These are phyloP conservation scores for Cantharis lateralis DNA, from an alignment of 2,888 invertebrate genomes.

Conservation along the genomic window DNA sequence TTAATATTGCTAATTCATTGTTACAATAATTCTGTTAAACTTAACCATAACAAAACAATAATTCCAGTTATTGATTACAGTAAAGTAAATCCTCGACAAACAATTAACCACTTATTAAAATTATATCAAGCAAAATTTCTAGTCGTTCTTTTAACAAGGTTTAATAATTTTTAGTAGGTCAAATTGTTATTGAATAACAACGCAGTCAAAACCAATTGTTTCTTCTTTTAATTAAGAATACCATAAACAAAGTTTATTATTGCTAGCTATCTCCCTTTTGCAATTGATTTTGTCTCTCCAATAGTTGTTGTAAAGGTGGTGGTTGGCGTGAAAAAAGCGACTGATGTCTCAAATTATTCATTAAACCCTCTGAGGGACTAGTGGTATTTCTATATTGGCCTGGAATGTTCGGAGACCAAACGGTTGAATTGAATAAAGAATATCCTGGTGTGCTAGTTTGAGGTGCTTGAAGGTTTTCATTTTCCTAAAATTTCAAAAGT, in stretches of 20 bases:
- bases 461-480: slow-evolving; percentile 25
- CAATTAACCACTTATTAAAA: background rate
- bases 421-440: slow-evolving; percentile 53
- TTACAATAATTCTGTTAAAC: background rate
- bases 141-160: background rate
- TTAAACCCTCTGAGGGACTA: slow-evolving; percentile 34
- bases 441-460: slow-evolving; percentile 45
- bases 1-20: background rate
- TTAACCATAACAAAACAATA: background rate
- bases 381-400: slow-evolving; percentile 43
- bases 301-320: slow-evolving; percentile 72
- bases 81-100: background rate
- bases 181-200: background rate
- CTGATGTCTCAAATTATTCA: slow-evolving; percentile 54
- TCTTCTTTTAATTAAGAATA: background rate
- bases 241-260: background rate
- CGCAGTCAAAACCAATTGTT: background rate
- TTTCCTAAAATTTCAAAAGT: slow-evolving; percentile 17
- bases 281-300: slow-evolving; percentile 79
- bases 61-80: background rate
- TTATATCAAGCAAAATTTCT: background rate
- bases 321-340: slow-evolving; percentile 79
- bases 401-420: slow-evolving; percentile 53
- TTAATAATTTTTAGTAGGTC: background rate
- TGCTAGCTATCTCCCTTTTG: slow-evolving; percentile 44